phyloP scores from a whole-genome alignment of 2,888 invertebrate genomes.

The Parelbella ahira region DNA sequence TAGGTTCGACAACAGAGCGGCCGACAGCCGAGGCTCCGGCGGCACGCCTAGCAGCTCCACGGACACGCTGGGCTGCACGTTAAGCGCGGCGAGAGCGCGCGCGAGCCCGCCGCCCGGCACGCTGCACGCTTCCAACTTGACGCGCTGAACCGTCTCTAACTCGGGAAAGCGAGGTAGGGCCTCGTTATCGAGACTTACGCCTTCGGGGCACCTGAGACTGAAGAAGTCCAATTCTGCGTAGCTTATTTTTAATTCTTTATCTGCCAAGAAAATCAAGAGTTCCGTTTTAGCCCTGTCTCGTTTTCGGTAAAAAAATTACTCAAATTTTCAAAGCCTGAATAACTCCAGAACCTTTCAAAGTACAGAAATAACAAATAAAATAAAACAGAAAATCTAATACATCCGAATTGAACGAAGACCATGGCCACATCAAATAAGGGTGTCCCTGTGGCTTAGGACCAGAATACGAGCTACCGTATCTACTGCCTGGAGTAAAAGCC shows the following conservation, averaged over 20 bases:
- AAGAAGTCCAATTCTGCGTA: conserved; percentile 26
- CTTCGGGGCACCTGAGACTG: conserved; percentile 26
- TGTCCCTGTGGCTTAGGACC: too few relatives aligned
- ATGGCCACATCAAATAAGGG: too few relatives aligned
- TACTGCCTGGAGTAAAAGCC: too few relatives aligned
- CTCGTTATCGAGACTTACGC: conserved; percentile 28
- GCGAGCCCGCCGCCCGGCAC: conserved; percentile 30
- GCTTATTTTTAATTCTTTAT: conserved; percentile 16
- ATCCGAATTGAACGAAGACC: too few relatives aligned
- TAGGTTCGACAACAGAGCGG: conserved; percentile 2
- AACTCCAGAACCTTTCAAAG: too few relatives aligned
- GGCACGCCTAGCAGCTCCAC: conserved; percentile 82
- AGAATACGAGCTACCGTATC: too few relatives aligned
- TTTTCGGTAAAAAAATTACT: too few relatives aligned
- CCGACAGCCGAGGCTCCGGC: conserved; percentile 74
- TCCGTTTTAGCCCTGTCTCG: too few relatives aligned
- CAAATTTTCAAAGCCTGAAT: too few relatives aligned
- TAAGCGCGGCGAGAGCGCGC: conserved; percentile 27
- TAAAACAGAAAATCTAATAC: too few relatives aligned
- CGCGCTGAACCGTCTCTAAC: conserved; percentile 20
- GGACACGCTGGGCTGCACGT: conserved; percentile 69
- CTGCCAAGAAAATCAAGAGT: too few relatives aligned
- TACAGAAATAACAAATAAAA: too few relatives aligned
- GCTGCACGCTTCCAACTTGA: conserved; percentile 29
- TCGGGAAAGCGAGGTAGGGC: conserved; percentile 30